A percentile compares a stretch with the other conserved stretches of the same genome.
phyloP scores from a whole-genome alignment of 2,888 invertebrate species.

The Stratiomys singularior region DNA sequence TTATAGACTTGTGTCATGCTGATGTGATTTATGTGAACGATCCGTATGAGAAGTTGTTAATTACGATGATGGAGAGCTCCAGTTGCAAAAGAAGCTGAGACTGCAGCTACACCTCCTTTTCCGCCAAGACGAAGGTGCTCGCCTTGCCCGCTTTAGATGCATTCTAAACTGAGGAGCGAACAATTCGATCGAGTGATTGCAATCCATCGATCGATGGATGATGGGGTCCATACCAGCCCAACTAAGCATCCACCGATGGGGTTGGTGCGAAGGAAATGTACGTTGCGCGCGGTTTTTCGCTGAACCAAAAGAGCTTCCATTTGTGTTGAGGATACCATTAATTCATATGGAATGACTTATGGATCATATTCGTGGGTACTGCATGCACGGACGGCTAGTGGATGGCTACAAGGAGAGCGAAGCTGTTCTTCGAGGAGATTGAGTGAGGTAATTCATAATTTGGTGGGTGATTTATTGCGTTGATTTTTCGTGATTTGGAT shows the following conservation, averaged over 20 bases:
- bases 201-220: constrained; percentile 33
- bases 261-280: background rate
- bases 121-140: background rate
- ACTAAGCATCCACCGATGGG: background rate
- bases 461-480: constrained; percentile 34
- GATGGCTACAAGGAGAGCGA: background rate
- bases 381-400: background rate
- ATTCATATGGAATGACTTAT: constrained; percentile 34
- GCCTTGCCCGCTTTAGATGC: background rate
- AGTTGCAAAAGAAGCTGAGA: constrained; percentile 40
- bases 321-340: constrained; percentile 36
- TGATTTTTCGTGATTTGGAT: constrained; percentile 24
- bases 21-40: constrained; percentile 46
- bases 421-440: constrained; percentile 17
- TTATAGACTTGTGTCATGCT: constrained; percentile 46
- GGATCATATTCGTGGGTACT: constrained; percentile 26
- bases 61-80: constrained; percentile 48
- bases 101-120: constrained; percentile 30
- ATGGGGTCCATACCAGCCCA: background rate
- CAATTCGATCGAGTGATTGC: constrained; percentile 18
- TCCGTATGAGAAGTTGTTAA: constrained; percentile 47
- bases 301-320: constrained; percentile 43
- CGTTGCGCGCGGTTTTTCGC: constrained; percentile 3
- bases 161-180: too few relatives aligned
- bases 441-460: constrained; percentile 42